These are phyloP conservation scores for Heliothis peltigera DNA, from an alignment of 2,888 invertebrate genomes.

Conservation along the genomic window DNA sequence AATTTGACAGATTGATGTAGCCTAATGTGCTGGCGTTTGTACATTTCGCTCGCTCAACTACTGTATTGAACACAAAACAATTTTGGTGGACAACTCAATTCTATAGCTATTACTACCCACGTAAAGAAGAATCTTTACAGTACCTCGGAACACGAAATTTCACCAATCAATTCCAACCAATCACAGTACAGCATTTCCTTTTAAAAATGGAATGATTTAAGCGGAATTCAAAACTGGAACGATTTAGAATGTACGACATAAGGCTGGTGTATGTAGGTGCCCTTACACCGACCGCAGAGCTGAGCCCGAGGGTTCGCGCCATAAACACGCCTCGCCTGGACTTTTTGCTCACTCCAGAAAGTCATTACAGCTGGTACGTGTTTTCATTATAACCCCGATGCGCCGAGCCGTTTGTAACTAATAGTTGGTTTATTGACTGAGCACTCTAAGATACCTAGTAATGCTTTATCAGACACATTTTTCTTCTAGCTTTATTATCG, in stretches of 20 bases:
- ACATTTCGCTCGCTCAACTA: slow-evolving; percentile 10
- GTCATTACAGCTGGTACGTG: slow-evolving; percentile 75
- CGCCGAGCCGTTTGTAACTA: slow-evolving; percentile 46
- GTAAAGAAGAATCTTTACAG: slow-evolving; percentile 30
- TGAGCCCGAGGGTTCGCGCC: slow-evolving; percentile 57
- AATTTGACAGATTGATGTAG: no score
- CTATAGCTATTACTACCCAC: slow-evolving; percentile 21
- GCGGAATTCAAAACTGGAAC: slow-evolving; percentile 31
- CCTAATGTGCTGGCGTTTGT: no score
- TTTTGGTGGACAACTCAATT: slow-evolving; percentile 6
- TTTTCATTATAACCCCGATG: slow-evolving; percentile 71
- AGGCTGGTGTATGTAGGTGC: slow-evolving; percentile 31
- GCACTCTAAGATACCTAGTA: slow-evolving; percentile 20
- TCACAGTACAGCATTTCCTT: slow-evolving; percentile 26
- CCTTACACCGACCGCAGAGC: slow-evolving; percentile 58
- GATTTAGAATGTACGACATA: slow-evolving; percentile 38
- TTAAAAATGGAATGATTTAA: slow-evolving; percentile 40
- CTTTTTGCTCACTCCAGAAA: slow-evolving; percentile 73
- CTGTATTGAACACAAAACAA: slow-evolving; percentile 1
- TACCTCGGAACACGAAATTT: slow-evolving; percentile 37
- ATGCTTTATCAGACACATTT: neutral
- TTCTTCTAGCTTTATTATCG: neutral
- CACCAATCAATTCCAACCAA: slow-evolving; percentile 34
- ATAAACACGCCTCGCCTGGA: slow-evolving; percentile 61
- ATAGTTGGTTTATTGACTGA: slow-evolving; percentile 61